phyloP scores from a whole-genome alignment of 2,797 vertebrate genomes.

The Ficedula albicollis region DNA sequence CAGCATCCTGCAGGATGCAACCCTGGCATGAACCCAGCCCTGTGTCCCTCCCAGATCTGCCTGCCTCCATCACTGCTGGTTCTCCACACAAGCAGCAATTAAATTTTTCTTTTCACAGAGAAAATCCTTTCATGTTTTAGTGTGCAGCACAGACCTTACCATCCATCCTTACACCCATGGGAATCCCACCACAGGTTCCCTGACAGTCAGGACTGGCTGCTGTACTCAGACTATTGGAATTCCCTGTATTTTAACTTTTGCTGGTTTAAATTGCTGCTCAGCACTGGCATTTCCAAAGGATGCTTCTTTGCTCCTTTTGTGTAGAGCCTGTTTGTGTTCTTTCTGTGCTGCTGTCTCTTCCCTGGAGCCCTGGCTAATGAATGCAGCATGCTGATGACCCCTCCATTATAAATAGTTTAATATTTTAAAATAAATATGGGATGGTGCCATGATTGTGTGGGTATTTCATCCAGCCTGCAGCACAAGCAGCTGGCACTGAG shows the following conservation, averaged over 20 bases:
- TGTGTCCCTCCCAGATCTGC: fast-evolving
- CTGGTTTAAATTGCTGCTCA: not conserved
- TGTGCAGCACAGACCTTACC: not conserved
- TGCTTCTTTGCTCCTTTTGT: not conserved
- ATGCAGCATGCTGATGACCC: slow-evolving; percentile 40
- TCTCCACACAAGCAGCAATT: not conserved
- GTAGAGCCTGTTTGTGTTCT: not conserved
- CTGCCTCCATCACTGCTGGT: not conserved
- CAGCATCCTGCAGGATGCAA: not conserved
- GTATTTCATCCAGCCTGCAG: slow-evolving; percentile 40
- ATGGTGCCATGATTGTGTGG: slow-evolving; percentile 20
- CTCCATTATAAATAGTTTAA: slow-evolving; percentile 50
- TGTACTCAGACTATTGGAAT: not conserved
- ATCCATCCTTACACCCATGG: not conserved
- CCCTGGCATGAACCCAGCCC: not conserved
- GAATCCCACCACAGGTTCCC: not conserved
- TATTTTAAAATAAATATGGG: slow-evolving; percentile 57
- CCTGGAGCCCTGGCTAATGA: slow-evolving; percentile 44
- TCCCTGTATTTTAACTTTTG: not conserved
- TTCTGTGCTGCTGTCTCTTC: not conserved
- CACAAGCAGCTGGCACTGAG: not conserved
- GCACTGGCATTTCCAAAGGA: slow-evolving; percentile 31
- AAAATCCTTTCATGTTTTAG: not conserved
- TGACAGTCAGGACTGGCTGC: not conserved
- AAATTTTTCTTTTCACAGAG: not conserved